Percentiles rank a stretch among this genome's conserved stretches.
phyloP scores from a whole-genome alignment of 2,888 invertebrate species.

The Diarsia dahlii region DNA sequence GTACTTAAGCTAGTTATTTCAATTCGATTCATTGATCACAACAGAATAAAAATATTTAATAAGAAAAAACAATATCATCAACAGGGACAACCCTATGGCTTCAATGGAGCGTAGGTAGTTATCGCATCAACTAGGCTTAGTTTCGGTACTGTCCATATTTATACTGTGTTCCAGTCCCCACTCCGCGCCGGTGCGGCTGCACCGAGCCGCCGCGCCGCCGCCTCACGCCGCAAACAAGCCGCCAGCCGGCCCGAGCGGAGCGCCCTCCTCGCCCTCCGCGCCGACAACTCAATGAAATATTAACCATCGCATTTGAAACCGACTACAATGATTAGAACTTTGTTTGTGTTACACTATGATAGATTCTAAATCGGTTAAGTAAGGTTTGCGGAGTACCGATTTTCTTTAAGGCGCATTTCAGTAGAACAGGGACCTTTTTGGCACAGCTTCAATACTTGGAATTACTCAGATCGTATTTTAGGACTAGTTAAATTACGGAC shows the following conservation, averaged over 20 bases:
- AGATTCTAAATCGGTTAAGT: not conserved
- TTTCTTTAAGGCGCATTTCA: constrained; percentile 2
- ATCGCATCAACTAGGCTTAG: no score
- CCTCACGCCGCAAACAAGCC: constrained; percentile 33
- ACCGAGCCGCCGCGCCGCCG: constrained; percentile 56
- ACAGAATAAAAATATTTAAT: no score
- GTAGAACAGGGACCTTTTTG: constrained; percentile 53
- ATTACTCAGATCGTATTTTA: constrained; percentile 23
- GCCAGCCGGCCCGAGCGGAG: not conserved
- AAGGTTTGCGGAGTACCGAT: not conserved
- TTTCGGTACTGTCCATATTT: no score
- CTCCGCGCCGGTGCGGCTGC: constrained; percentile 71
- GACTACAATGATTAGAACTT: constrained; percentile 15
- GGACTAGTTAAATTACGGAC: constrained; percentile 1
- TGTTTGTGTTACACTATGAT: not conserved
- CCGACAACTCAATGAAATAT: constrained; percentile 51
- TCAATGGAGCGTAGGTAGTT: no score
- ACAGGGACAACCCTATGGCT: no score
- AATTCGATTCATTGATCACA: no score
- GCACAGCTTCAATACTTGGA: constrained; percentile 45
- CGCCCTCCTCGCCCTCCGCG: not conserved
- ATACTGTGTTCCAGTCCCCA: constrained; percentile 64
- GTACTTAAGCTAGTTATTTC: no score
- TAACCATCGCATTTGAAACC: constrained; percentile 27
- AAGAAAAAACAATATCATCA: no score